Percentiles rank a stretch among this genome's conserved stretches.
These are phyloP conservation scores for Oxyruncus cristatus DNA, from an alignment of 2,113 vertebrate genomes.

Conservation along the genomic window DNA sequence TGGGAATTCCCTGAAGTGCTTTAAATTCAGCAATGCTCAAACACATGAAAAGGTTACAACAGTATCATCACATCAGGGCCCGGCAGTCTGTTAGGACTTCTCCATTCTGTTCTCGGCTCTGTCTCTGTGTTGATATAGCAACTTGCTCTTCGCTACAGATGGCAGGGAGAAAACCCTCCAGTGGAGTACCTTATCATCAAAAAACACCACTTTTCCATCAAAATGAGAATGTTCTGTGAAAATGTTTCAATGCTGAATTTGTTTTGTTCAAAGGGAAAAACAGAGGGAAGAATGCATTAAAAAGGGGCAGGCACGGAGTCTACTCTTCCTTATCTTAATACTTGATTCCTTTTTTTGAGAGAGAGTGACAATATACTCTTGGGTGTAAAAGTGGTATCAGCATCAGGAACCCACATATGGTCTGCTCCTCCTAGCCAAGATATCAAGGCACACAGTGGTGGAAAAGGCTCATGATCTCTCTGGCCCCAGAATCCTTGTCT, in stretches of 20 bases:
- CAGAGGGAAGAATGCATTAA: background rate
- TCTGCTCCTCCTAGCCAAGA: background rate
- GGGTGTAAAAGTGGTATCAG: background rate
- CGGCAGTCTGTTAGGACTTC: background rate
- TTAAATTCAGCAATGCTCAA: background rate
- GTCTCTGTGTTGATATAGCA: background rate
- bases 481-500: background rate
- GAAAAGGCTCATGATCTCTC: background rate
- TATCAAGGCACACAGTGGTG: background rate
- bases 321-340: background rate
- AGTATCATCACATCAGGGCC: background rate
- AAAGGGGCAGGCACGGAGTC: background rate
- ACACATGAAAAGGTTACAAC: background rate
- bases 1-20: background rate
- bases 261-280: background rate
- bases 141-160: background rate
- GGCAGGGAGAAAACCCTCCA: background rate
- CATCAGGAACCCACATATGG: background rate
- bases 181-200: background rate
- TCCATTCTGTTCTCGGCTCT: background rate
- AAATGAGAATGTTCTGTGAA: background rate
- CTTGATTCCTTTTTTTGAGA: background rate
- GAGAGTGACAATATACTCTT: background rate
- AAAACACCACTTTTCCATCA: background rate
- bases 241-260: background rate